Conservation (phyloP, 2,113 vertebrate species). For the Prolemur simus region DNA sequence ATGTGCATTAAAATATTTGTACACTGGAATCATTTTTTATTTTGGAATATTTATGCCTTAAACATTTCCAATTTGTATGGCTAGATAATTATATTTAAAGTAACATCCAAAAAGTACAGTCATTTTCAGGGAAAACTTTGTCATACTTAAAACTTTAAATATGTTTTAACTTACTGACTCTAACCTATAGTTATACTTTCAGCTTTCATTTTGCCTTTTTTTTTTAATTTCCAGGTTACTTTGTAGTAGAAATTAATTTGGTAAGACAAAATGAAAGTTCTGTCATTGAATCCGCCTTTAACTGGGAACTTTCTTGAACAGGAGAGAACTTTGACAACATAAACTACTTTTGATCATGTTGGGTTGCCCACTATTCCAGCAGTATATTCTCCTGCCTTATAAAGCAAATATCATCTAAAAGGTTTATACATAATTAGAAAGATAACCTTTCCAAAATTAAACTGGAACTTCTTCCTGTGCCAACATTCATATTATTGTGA, state of each 20-base stretch:
- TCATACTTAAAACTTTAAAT: not conserved
- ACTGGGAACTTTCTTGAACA: not conserved
- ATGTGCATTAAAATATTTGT: not conserved
- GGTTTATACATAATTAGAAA: not conserved
- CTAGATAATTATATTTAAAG: not conserved
- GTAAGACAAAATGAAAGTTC: not conserved
- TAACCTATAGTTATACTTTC: not conserved
- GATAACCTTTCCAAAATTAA: slow-evolving; percentile 29
- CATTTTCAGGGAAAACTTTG: not conserved
- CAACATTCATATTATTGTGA: not conserved
- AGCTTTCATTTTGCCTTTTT: not conserved
- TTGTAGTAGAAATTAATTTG: not conserved
- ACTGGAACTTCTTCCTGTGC: not conserved
- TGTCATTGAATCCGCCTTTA: not conserved
- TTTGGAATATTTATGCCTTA: not conserved
- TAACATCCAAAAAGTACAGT: not conserved
- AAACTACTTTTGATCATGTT: not conserved
- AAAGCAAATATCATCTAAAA: not conserved
- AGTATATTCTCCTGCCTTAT: not conserved
- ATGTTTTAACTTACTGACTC: not conserved
- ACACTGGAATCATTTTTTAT: not conserved
- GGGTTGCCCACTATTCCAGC: not conserved
- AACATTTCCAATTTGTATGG: not conserved
- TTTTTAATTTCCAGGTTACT: not conserved
- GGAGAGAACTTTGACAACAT: not conserved